Percentiles rank a stretch among this genome's conserved stretches.
These are phyloP conservation scores for Therioaphis trifolii DNA, from an alignment of 2,888 invertebrate species.

Conservation along the genomic window DNA sequence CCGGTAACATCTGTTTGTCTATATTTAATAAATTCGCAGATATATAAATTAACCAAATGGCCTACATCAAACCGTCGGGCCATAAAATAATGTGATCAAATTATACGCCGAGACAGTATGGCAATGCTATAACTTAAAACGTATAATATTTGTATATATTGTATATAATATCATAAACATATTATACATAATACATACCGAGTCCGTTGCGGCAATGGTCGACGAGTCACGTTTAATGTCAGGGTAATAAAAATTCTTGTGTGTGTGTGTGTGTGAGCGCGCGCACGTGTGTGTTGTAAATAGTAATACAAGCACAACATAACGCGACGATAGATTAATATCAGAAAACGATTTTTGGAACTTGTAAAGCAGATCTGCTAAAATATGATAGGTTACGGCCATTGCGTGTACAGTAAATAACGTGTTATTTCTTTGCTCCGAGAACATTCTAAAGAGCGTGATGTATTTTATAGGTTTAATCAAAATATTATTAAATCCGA, in stretches of 20 bases:
- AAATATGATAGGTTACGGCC: too few species aligned
- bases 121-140: neutral
- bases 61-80: slow-evolving; percentile 38
- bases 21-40: slow-evolving; percentile 45
- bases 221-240: neutral
- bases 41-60: slow-evolving; percentile 32
- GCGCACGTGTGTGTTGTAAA: too few species aligned
- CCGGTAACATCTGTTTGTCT: slow-evolving; percentile 53
- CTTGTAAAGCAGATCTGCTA: too few species aligned
- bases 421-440: too few species aligned
- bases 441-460: too few species aligned
- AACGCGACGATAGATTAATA: neutral
- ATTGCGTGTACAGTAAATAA: too few species aligned
- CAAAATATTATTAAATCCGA: too few species aligned
- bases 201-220: neutral
- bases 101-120: slow-evolving; percentile 3
- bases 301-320: neutral
- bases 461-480: too few species aligned
- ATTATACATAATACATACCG: neutral
- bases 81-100: slow-evolving; percentile 43
- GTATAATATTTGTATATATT: neutral
- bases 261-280: neutral
- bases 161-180: neutral
- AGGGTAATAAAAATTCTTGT: neutral
- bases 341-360: neutral